Evolutionary conservation across 2,888 invertebrate species (phyloP), one percentile per base, ranked within the genome.

Genomic region (Chirona hameri): DNA sequence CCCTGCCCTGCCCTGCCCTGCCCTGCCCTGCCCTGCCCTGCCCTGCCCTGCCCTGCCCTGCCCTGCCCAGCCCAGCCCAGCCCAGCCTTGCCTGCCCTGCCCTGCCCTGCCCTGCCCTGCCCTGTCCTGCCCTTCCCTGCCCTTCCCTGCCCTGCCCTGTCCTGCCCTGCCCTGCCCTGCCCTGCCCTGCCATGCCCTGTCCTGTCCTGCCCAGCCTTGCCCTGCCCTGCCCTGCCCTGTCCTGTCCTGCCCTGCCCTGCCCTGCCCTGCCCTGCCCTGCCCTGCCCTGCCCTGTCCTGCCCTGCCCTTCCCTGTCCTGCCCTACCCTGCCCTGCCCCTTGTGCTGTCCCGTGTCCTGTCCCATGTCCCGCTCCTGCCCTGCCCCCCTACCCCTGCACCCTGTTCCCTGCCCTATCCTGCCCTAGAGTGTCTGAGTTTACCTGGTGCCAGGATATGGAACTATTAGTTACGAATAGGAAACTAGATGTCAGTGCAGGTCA

Each of bases 161-260:
- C 27, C 82, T 27, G 24, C 72, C 82, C 69, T 81, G 46, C n/a
- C 39, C 39, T 46, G 21, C 14, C 80, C 39, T 31, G n/a, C 39
- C 46, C 81, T 52, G 21, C 48, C 52, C 52, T 52, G 2, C 24
- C 52, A 31, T 52, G 24, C 81, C 55, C 81, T 52, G 0, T 3
- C 52, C 46, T 27, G 1, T 46, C 52, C 55, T 52, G 46, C 81
- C 52, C 52, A 0, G 48, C 81, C 81, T 21, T 24, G 48, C 18
- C 81, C 52, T 81, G 24, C 52, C 81, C 81, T 81, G 48, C 81
- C 81, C 81, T 81, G 48, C 81, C 82, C 79, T 48, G 48, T 21
- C 48, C 82, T 29, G n/a, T 27, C 39, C 48, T 48, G 39, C 82
- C 76, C 72, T 72, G 29, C 48, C 82, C 76, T 76, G n/a, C 81